Conservation (phyloP, 2,888 invertebrate genomes). For the Tipula confusa region DNA sequence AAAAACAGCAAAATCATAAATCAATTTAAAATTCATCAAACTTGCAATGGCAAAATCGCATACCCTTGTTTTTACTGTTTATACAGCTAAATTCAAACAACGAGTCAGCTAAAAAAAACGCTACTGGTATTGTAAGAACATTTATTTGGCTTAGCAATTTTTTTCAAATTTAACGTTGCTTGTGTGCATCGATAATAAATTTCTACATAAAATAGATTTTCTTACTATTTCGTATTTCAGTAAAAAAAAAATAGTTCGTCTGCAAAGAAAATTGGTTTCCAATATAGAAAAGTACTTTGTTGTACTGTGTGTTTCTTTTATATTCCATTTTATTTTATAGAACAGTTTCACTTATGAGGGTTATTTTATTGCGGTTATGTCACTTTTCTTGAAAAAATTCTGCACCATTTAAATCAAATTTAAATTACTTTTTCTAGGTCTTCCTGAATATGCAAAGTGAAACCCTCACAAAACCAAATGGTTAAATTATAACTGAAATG, state of each 20-base stretch:
- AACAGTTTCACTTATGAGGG: no score
- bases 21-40: neutral
- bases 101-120: no score
- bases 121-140: neutral
- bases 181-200: no score
- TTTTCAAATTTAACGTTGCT: neutral
- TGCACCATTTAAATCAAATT: no score
- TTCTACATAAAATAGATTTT: neutral
- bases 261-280: neutral
- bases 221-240: neutral
- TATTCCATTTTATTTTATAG: no score
- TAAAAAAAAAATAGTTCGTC: neutral
- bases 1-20: conserved; percentile 20
- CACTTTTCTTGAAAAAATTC: no score
- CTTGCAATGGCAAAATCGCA: neutral
- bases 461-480: no score
- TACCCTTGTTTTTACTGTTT: neutral
- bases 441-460: no score
- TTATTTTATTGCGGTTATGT: no score
- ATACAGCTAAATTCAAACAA: neutral
- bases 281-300: neutral
- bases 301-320: neutral
- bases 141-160: neutral
- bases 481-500: no score
- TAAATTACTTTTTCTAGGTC: no score